These are phyloP conservation scores for Orthonyx spaldingii DNA, from an alignment of 2,113 vertebrate genomes.

Conservation along the genomic window DNA sequence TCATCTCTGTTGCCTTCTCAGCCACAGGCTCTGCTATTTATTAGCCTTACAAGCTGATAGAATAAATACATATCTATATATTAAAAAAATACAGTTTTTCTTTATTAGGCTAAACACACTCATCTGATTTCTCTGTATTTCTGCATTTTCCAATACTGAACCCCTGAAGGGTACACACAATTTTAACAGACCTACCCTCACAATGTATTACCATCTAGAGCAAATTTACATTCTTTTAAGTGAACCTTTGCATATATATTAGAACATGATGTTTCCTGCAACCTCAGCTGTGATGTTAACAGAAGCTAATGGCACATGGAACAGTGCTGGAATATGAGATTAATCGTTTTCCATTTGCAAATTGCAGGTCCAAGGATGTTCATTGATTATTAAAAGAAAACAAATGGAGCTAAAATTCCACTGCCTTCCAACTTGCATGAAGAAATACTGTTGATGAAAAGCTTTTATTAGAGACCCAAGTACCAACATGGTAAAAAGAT, in stretches of 20 bases:
- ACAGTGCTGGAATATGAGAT: background rate
- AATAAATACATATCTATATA: background rate
- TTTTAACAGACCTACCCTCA: background rate
- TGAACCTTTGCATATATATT: background rate
- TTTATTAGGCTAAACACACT: background rate
- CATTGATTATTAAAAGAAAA: conserved; percentile 15
- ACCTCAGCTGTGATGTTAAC: background rate
- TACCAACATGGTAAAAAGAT: conserved; percentile 33
- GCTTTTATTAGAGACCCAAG: background rate
- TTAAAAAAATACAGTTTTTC: background rate
- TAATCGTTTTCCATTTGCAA: conserved; percentile 38
- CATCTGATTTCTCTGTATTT: background rate
- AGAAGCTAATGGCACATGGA: background rate
- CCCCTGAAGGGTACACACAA: background rate
- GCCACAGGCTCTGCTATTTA: background rate
- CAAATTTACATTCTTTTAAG: background rate
- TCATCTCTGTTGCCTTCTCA: background rate
- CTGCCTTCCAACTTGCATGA: background rate
- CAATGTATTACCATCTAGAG: background rate
- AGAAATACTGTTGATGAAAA: background rate
- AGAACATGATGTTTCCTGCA: background rate
- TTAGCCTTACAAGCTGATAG: background rate
- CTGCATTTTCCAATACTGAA: background rate
- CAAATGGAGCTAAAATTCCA: conserved; percentile 25
- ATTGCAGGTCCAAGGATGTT: conserved; percentile 53